Conservation (phyloP, 2,113 vertebrate genomes). For the Bucco capensis region DNA sequence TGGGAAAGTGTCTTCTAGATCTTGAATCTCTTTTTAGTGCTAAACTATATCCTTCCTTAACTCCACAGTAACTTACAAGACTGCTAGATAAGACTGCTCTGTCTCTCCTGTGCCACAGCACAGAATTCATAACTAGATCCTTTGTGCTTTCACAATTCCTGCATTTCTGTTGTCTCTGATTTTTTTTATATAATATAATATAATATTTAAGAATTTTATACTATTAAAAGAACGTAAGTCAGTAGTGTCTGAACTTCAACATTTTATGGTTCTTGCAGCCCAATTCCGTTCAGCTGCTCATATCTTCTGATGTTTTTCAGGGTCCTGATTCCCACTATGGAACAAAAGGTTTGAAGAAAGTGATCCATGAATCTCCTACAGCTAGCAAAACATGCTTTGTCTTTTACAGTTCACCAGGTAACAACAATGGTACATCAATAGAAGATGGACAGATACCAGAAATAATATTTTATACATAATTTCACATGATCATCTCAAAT, state of each 20-base stretch:
- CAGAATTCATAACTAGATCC: background rate
- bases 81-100: background rate
- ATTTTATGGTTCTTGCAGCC: background rate
- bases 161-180: background rate
- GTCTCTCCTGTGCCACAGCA: background rate
- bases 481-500: background rate
- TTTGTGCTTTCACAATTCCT: background rate
- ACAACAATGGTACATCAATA: conserved; percentile 94
- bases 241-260: background rate
- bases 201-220: background rate
- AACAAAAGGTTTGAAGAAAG: conserved; percentile 92
- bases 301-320: conserved; percentile 63
- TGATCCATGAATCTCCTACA: conserved; percentile 81
- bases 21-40: background rate
- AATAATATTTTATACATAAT: conserved; percentile 92
- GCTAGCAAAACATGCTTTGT: conserved; percentile 91
- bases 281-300: background rate
- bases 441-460: conserved; percentile 96
- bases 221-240: background rate
- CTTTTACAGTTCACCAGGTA: conserved; percentile 92
- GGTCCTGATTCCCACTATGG: conserved; percentile 94
- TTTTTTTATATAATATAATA: background rate
- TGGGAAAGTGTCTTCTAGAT: background rate
- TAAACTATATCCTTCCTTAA: background rate
- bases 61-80: background rate